phyloP scores from a whole-genome alignment of 2,797 vertebrate genomes.

The Gobio occitaniae region DNA sequence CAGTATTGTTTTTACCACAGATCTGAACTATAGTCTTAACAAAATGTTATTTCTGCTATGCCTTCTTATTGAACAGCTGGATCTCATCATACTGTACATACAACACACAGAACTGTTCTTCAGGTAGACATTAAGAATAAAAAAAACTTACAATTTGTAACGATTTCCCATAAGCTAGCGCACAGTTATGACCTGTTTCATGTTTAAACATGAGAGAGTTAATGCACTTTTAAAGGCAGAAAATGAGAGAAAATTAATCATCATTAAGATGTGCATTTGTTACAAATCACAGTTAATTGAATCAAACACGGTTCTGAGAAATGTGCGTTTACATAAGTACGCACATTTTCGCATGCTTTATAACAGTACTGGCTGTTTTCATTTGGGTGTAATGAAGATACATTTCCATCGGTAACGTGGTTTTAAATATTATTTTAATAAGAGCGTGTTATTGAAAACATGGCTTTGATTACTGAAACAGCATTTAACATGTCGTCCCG shows the following conservation, averaged over 20 bases:
- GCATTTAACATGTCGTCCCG: not conserved
- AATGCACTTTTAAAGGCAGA: conserved; percentile 24
- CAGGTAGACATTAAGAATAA: not conserved
- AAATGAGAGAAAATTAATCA: not conserved
- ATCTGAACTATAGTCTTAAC: not conserved
- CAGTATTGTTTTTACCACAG: not conserved
- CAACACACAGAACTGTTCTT: conserved; percentile 18
- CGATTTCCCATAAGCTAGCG: not conserved
- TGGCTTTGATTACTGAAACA: conserved; percentile 15
- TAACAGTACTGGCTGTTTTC: not conserved
- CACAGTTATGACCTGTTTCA: not conserved
- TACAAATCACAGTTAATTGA: not conserved
- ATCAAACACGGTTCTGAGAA: not conserved
- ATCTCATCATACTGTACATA: conserved; percentile 5
- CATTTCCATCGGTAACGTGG: not conserved
- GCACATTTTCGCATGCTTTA: not conserved
- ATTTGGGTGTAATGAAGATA: conserved; percentile 13
- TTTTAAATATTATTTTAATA: conserved; percentile 1
- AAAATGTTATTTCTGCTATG: not conserved
- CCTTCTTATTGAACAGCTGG: not conserved
- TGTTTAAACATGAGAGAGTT: conserved; percentile 30
- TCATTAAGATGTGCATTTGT: conserved; percentile 8
- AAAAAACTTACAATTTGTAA: conserved; percentile 28
- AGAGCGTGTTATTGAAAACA: conserved; percentile 23
- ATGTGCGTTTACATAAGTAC: not conserved